Conservation (phyloP, 2,797 vertebrate species). For the Fratercula arctica region DNA sequence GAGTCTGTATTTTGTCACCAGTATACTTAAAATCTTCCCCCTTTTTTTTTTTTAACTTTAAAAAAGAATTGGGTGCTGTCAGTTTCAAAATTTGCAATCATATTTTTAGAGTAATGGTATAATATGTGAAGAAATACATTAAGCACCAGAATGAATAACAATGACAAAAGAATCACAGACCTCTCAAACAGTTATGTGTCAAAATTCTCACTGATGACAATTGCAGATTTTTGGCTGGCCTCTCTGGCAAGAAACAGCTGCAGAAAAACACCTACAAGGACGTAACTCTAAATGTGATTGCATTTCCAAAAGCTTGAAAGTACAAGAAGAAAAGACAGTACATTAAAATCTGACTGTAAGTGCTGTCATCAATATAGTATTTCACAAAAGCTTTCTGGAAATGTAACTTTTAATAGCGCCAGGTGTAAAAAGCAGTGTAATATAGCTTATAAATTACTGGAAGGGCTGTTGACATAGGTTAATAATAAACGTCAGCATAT, state of each 20-base stretch:
- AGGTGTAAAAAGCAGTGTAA: neutral
- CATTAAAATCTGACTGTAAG: neutral
- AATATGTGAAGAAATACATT: neutral
- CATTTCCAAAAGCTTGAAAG: neutral
- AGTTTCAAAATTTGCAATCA: neutral
- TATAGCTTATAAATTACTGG: conserved; percentile 17
- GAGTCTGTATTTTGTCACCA: neutral
- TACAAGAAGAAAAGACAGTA: neutral
- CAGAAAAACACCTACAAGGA: conserved; percentile 6
- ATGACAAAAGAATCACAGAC: neutral
- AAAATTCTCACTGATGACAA: neutral
- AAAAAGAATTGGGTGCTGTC: neutral
- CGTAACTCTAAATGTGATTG: neutral
- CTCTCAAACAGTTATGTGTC: neutral
- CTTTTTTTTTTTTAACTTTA: neutral
- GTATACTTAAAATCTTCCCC: neutral
- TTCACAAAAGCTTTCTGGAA: conserved; percentile 25
- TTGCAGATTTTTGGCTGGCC: neutral
- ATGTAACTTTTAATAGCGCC: conserved; percentile 33
- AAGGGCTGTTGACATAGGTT: conserved; percentile 24
- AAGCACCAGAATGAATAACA: neutral
- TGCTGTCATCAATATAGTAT: neutral
- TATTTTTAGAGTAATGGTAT: neutral
- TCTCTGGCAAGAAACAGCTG: neutral
- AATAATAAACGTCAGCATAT: neutral